These are phyloP conservation scores for Diaprepes abbreviatus DNA, from an alignment of 2,888 invertebrate genomes.

Conservation along the genomic window DNA sequence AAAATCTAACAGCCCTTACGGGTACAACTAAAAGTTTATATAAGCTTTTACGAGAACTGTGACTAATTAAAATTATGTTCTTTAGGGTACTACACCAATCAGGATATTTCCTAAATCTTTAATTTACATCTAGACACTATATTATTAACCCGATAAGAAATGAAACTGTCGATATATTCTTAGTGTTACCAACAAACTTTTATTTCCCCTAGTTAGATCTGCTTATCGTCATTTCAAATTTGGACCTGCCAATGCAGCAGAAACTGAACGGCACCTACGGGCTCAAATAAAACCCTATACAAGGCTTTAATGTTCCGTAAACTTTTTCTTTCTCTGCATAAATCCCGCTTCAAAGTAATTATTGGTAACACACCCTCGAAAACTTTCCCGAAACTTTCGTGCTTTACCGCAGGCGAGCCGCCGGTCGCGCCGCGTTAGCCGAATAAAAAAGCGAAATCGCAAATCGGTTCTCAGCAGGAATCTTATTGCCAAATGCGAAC, in stretches of 20 bases:
- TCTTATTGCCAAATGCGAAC: slow-evolving; percentile 12
- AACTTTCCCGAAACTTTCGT: slow-evolving; percentile 31
- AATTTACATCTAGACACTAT: too few species aligned
- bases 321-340: slow-evolving; percentile 40
- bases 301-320: slow-evolving; percentile 26
- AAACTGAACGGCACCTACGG: slow-evolving; percentile 31
- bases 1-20: too few species aligned
- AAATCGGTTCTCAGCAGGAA: slow-evolving; percentile 29
- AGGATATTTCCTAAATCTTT: too few species aligned
- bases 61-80: too few species aligned
- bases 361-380: slow-evolving; percentile 38
- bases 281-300: slow-evolving; percentile 31
- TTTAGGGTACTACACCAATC: too few species aligned
- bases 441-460: slow-evolving; percentile 16
- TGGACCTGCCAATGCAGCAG: slow-evolving; percentile 19
- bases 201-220: neutral
- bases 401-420: slow-evolving; percentile 2
- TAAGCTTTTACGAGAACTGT: too few species aligned
- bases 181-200: neutral
- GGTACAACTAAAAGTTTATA: too few species aligned
- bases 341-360: slow-evolving; percentile 39
- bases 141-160: too few species aligned
- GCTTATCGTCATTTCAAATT: slow-evolving; percentile 27
- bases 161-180: too few species aligned
- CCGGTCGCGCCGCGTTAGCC: neutral